Percentiles rank a stretch among this genome's conserved stretches.
Conservation (phyloP, 2,797 vertebrate species). For the Eremophila alpestris region DNA sequence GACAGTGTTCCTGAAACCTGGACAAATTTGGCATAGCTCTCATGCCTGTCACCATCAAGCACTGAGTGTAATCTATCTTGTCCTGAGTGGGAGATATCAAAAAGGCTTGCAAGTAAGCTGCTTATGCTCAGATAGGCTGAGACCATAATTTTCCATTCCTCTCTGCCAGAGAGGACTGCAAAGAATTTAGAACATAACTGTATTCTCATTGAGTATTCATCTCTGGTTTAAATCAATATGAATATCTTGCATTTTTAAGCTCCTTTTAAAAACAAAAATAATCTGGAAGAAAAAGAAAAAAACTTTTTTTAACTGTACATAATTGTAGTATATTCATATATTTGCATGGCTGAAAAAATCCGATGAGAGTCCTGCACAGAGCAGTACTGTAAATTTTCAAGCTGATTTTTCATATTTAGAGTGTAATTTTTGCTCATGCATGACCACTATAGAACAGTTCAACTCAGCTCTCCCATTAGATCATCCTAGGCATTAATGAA, state of each 20-base stretch:
- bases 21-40: neutral
- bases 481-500: neutral
- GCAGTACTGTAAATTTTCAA: neutral
- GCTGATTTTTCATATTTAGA: neutral
- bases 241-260: neutral
- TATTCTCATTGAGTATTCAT: neutral
- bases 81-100: neutral
- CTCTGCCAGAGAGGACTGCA: neutral
- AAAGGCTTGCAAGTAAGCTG: neutral
- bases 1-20: neutral
- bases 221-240: neutral
- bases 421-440: neutral
- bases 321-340: neutral
- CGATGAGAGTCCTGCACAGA: neutral
- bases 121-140: neutral
- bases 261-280: neutral
- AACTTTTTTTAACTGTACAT: neutral
- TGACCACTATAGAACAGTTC: neutral
- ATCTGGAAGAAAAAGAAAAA: neutral
- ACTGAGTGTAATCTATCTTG: neutral
- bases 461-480: neutral
- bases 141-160: neutral
- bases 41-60: neutral
- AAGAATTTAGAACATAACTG: neutral
- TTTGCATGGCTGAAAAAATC: neutral